Conservation (phyloP, 2,888 invertebrate species). For the Amiota mariae region DNA sequence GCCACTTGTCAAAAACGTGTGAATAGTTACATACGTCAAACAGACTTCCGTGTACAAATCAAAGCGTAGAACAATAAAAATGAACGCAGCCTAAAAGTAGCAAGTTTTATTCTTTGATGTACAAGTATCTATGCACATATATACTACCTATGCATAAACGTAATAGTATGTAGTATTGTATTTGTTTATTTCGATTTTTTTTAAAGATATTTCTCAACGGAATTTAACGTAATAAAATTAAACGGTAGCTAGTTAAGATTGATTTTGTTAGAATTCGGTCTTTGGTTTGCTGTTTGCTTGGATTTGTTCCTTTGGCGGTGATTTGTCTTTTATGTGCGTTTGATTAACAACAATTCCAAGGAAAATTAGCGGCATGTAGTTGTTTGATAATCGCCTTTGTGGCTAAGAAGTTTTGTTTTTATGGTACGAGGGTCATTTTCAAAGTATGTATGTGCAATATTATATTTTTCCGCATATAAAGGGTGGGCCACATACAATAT, state of each 20-base stretch:
- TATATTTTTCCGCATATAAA: too few species aligned
- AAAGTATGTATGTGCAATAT: too few species aligned
- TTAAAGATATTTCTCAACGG: conserved; percentile 12
- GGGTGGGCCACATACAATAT: too few species aligned
- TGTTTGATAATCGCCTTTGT: conserved; percentile 17
- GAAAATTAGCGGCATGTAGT: conserved; percentile 12
- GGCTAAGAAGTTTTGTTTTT: too few species aligned
- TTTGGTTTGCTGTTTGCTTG: conserved; percentile 50
- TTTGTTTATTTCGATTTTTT: conserved; percentile 12
- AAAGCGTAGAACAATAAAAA: conserved; percentile 46
- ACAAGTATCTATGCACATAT: neutral
- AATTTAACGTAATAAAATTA: conserved; percentile 60
- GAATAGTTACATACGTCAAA: conserved; percentile 63
- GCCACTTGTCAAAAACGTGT: conserved; percentile 55
- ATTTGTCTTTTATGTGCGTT: conserved; percentile 20
- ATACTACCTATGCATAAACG: too few species aligned
- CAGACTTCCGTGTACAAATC: conserved; percentile 49
- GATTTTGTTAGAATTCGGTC: conserved; percentile 40
- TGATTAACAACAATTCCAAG: conserved; percentile 25
- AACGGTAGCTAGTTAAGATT: conserved; percentile 65
- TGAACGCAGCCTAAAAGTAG: conserved; percentile 56
- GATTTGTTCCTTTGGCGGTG: conserved; percentile 38
- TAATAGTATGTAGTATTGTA: neutral
- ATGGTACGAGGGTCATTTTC: too few species aligned
- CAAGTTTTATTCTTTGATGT: conserved; percentile 35